These are phyloP conservation scores for Drosophila kohkoa DNA, from an alignment of 1,140 invertebrate species.

Conservation along the genomic window DNA sequence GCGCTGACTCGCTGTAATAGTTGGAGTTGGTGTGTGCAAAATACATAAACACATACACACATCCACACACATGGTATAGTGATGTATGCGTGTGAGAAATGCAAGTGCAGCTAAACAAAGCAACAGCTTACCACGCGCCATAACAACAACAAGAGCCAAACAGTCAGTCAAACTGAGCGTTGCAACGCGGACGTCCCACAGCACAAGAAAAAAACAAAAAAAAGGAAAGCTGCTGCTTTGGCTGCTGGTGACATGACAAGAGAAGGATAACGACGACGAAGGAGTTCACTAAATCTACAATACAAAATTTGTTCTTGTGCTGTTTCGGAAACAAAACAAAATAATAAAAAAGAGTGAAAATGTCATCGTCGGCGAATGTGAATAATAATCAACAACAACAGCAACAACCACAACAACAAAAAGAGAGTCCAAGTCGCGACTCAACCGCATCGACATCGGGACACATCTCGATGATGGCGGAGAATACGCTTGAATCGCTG, in stretches of 20 bases:
- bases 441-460: constrained; percentile 80
- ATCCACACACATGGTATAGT: constrained; percentile 4
- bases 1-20: constrained; percentile 28
- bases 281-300: too few species aligned
- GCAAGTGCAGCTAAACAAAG: constrained; percentile 61
- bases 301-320: too few species aligned
- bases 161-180: constrained; percentile 66
- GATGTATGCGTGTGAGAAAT: constrained; percentile 32
- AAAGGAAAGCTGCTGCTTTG: too few species aligned
- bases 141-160: constrained; percentile 52
- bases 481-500: constrained; percentile 73
- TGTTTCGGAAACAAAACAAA: too few species aligned
- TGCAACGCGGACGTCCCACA: constrained; percentile 63
- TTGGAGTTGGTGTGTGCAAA: constrained; percentile 40
- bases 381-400: constrained; percentile 26
- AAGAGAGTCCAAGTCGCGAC: constrained; percentile 83
- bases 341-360: constrained; percentile 1
- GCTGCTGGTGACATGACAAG: constrained; percentile 16
- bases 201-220: constrained; percentile 21
- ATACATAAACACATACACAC: not conserved
- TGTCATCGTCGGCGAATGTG: constrained; percentile 66
- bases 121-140: constrained; percentile 60
- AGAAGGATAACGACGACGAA: not conserved
- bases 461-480: constrained; percentile 72
- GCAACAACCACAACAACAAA: constrained; percentile 44